phyloP scores from a whole-genome alignment of 1,140 invertebrate species.

The Aphelinus atriplicis region DNA sequence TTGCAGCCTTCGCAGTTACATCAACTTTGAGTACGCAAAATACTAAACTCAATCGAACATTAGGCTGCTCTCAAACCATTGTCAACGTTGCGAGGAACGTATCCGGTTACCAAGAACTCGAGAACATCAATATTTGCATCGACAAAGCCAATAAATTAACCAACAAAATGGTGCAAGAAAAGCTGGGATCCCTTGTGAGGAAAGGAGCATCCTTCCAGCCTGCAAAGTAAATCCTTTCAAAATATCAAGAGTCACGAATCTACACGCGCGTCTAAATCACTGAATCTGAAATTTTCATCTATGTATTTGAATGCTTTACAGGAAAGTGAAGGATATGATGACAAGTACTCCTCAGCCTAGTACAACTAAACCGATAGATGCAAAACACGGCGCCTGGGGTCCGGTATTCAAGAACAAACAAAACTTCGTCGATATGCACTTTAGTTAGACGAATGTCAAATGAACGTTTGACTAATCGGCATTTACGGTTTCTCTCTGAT shows the following conservation, averaged over 20 bases:
- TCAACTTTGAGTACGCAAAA: conserved; percentile 8
- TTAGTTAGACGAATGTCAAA: conserved; percentile 36
- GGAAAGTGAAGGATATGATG: conserved; percentile 61
- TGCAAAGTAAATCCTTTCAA: conserved; percentile 49
- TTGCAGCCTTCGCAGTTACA: conserved; percentile 28
- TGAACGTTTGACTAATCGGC: no score
- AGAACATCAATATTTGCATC: conserved; percentile 8
- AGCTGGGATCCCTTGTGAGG: conserved; percentile 39
- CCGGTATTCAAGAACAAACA: conserved; percentile 77
- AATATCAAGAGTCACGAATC: no score
- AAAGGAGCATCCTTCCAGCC: conserved; percentile 52
- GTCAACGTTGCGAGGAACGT: conserved; percentile 34
- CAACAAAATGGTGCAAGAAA: conserved; percentile 53
- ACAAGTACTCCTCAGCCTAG: conserved; percentile 42
- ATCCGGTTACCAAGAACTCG: conserved; percentile 4
- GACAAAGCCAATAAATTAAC: background rate
- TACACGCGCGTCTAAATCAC: no score
- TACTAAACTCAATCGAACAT: conserved; percentile 10
- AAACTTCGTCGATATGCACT: conserved; percentile 76
- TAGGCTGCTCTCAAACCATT: conserved; percentile 42
- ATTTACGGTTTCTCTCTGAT: no score
- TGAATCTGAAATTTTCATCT: conserved; percentile 10
- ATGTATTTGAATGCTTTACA: conserved; percentile 45
- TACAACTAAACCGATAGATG: conserved; percentile 56
- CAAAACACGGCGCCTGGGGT: conserved; percentile 75